These are phyloP conservation scores for Pyrgus malvae DNA, from an alignment of 2,888 invertebrate genomes.

Conservation along the genomic window DNA sequence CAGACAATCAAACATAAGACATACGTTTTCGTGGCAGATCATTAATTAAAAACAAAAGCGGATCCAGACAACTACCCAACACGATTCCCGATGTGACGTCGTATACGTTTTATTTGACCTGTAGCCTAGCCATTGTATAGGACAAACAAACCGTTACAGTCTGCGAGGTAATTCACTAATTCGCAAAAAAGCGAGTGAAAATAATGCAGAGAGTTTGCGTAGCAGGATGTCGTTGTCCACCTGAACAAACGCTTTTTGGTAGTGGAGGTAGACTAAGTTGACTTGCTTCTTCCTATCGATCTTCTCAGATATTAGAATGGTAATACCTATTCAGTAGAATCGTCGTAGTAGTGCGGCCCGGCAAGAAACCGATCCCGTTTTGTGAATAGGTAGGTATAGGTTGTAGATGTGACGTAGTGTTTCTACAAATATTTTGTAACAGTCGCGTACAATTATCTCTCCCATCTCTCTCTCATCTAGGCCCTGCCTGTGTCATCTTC, in stretches of 20 bases:
- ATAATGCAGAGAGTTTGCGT: neutral
- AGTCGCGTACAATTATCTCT: neutral
- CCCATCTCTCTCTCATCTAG: neutral
- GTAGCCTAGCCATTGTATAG: neutral
- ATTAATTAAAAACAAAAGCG: neutral
- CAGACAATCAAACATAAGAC: neutral
- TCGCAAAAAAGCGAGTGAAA: too few relatives aligned
- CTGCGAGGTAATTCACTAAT: too few relatives aligned
- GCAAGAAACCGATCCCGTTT: neutral
- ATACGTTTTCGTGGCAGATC: neutral
- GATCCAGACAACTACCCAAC: neutral
- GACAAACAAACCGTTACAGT: too few relatives aligned
- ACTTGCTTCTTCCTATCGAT: neutral
- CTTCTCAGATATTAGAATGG: neutral
- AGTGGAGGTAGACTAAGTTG: neutral
- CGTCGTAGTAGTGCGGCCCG: neutral
- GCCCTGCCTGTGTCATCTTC: conserved; percentile 5
- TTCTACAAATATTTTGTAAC: neutral
- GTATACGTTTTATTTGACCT: neutral
- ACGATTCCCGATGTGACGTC: neutral
- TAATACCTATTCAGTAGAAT: neutral
- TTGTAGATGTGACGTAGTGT: neutral
- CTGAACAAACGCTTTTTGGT: neutral
- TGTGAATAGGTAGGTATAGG: neutral
- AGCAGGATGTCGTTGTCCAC: neutral